Percentiles rank a stretch among this genome's conserved stretches.
Conservation (phyloP, 1,140 invertebrate genomes). For the Conopomorpha cramerella region DNA sequence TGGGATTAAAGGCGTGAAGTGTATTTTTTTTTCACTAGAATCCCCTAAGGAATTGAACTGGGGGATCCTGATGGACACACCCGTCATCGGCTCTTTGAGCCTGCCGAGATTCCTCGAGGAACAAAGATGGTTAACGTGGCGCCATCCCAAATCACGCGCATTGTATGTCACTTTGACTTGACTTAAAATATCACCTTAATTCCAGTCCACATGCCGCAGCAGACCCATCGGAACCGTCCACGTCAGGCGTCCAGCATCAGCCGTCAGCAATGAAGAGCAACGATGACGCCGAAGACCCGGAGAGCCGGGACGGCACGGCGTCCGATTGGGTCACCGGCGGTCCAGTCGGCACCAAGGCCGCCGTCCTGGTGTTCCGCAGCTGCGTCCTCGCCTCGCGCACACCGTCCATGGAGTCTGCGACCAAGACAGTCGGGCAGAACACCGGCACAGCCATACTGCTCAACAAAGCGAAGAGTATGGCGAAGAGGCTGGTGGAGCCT, state of each 20-base stretch:
- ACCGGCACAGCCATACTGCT: conserved; percentile 41
- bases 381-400: conserved; percentile 58
- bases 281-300: conserved; percentile 22
- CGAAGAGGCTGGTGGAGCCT: conserved; percentile 37
- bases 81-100: no score
- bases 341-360: conserved; percentile 53
- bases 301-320: conserved; percentile 61
- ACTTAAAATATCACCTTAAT: conserved; percentile 7
- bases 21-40: no score
- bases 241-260: conserved; percentile 34
- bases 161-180: no score
- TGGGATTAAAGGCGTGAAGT: no score
- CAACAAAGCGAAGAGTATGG: conserved; percentile 52
- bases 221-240: conserved; percentile 43
- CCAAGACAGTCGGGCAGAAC: conserved; percentile 40
- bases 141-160: no score
- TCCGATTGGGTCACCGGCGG: conserved; percentile 63
- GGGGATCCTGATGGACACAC: no score
- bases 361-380: conserved; percentile 62
- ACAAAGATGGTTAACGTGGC: no score
- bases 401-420: conserved; percentile 41
- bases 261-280: conserved; percentile 41
- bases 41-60: no score
- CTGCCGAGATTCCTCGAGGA: no score
- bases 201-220: conserved; percentile 51